These are phyloP conservation scores for Rousettus madagascariensis DNA, from an alignment of 2,797 vertebrate genomes.

Conservation along the genomic window DNA sequence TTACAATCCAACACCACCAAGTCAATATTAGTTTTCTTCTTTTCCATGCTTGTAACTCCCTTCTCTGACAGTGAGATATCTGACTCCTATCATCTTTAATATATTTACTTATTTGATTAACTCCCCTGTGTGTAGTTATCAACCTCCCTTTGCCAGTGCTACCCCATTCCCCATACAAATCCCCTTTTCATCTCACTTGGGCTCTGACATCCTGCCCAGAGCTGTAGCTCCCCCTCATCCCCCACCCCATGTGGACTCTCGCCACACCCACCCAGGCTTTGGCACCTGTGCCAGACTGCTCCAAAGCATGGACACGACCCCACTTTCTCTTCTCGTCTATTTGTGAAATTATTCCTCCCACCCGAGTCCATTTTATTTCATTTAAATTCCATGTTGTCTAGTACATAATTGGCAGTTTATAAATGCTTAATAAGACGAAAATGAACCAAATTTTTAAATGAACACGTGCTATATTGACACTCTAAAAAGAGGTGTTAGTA, in stretches of 20 bases:
- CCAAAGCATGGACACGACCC: too few relatives aligned
- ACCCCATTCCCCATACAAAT: neutral
- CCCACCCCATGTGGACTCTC: neutral
- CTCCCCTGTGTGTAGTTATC: neutral
- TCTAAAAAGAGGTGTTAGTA: neutral
- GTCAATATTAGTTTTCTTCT: neutral
- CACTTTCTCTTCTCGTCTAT: neutral
- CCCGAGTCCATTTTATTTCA: neutral
- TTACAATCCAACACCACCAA: neutral
- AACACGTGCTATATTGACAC: neutral
- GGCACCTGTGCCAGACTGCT: neutral
- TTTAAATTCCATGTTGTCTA: neutral
- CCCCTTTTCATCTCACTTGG: neutral
- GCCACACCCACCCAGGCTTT: neutral
- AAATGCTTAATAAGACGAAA: neutral
- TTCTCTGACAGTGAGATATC: neutral
- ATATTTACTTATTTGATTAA: neutral
- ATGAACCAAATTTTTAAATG: neutral
- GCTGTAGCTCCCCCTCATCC: neutral
- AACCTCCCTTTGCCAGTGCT: neutral
- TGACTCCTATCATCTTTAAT: neutral
- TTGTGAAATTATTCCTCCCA: conserved; percentile 10
- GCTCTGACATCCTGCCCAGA: neutral
- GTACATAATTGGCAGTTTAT: neutral
- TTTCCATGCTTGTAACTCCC: neutral